Percentiles rank a stretch among this genome's conserved stretches.
phyloP scores from a whole-genome alignment of 2,797 vertebrate species.

The Rhinichthys osculus region DNA sequence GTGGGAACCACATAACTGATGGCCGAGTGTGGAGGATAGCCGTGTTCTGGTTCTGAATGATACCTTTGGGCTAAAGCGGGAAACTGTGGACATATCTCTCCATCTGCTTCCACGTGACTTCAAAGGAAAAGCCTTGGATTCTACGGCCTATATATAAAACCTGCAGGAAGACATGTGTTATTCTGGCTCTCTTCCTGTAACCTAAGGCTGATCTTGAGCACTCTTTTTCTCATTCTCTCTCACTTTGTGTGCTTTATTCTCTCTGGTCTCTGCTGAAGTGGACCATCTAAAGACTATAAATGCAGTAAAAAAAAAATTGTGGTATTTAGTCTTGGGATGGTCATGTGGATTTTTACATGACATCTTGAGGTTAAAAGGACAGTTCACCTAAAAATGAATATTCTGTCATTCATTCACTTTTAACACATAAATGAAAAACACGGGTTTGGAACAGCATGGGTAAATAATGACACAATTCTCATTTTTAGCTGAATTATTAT shows the following conservation, averaged over 20 bases:
- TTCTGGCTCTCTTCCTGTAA: constrained; percentile 59
- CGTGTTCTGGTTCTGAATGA: constrained; percentile 45
- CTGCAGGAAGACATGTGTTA: constrained; percentile 62
- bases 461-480: not conserved
- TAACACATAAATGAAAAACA: not conserved
- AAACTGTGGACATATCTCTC: constrained; percentile 52
- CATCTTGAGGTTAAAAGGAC: not conserved
- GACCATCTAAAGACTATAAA: constrained; percentile 47
- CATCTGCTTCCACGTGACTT: constrained; percentile 60
- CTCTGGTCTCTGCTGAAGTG: constrained; percentile 29
- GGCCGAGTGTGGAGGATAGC: constrained; percentile 40
- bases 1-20: constrained; percentile 55
- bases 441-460: not conserved
- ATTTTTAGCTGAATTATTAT: not conserved
- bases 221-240: constrained; percentile 42
- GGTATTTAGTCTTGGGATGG: constrained; percentile 6
- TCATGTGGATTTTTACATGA: not conserved
- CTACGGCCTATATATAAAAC: constrained; percentile 57
- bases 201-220: constrained; percentile 49
- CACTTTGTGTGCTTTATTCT: constrained; percentile 49
- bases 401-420: not conserved
- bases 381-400: not conserved
- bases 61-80: constrained; percentile 58
- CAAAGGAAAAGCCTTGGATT: constrained; percentile 62
- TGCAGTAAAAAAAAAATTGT: not conserved